Evolutionary conservation across 2,888 invertebrate genomes (phyloP).

Genomic region (Lochmaea capreae): DNA sequence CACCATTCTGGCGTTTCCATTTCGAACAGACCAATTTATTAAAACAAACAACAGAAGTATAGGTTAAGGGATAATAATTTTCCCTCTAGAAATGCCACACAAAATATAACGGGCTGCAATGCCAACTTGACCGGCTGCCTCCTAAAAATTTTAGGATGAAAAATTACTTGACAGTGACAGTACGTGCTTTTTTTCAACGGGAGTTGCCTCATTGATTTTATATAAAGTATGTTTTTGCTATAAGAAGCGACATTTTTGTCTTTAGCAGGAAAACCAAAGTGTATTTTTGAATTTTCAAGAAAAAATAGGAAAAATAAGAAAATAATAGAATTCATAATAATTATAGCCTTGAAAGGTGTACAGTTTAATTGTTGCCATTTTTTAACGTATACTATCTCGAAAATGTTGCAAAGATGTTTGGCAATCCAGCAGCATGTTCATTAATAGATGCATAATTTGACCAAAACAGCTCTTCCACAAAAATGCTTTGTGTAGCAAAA

Average conservation of each 20-base stretch:
- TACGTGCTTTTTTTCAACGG: not conserved
- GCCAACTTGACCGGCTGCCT: slow-evolving; percentile 22
- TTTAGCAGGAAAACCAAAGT: too few relatives aligned
- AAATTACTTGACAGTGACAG: slow-evolving; percentile 26
- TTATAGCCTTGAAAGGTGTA: too few relatives aligned
- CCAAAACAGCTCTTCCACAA: too few relatives aligned
- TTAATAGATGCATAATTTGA: too few relatives aligned
- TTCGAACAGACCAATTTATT: slow-evolving; percentile 44
- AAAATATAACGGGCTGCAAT: slow-evolving; percentile 34
- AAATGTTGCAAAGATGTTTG: too few relatives aligned
- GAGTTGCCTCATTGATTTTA: not conserved
- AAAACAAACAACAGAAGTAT: slow-evolving; percentile 46
- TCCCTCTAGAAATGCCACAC: slow-evolving; percentile 35
- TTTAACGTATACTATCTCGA: too few relatives aligned
- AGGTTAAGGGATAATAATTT: slow-evolving; percentile 32
- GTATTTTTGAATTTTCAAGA: too few relatives aligned
- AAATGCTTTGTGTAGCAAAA: too few relatives aligned
- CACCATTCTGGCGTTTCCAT: slow-evolving; percentile 36
- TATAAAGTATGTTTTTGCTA: not conserved
- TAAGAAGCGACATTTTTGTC: not conserved
- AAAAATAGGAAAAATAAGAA: too few relatives aligned
- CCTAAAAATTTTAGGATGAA: slow-evolving; percentile 21
- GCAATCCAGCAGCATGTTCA: too few relatives aligned
- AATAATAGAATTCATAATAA: too few relatives aligned
- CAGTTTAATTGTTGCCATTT: too few relatives aligned